These are phyloP conservation scores for Catharus ustulatus DNA, from an alignment of 2,797 vertebrate species.

Conservation along the genomic window DNA sequence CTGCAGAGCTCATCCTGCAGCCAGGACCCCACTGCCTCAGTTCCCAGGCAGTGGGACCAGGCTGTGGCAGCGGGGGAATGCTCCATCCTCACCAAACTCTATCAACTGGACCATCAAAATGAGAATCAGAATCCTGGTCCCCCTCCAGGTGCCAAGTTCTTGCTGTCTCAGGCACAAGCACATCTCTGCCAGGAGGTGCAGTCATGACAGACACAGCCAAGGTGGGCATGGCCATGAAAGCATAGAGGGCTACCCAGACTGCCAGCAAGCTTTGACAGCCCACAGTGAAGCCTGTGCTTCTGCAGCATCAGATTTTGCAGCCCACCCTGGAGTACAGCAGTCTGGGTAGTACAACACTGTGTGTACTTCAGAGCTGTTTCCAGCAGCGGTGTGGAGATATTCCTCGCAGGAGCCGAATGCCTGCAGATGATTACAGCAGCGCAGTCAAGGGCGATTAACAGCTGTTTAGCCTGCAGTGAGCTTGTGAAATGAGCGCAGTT, in stretches of 20 bases:
- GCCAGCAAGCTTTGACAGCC: not conserved
- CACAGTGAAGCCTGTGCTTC: not conserved
- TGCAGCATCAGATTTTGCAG: not conserved
- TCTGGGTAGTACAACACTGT: fast-evolving
- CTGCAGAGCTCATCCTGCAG: not conserved
- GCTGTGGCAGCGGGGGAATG: fast-evolving
- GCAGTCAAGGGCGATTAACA: not conserved
- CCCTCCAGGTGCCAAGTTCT: not conserved
- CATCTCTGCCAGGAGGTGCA: not conserved
- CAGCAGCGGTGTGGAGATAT: not conserved
- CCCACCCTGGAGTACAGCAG: not conserved
- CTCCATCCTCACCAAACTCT: not conserved
- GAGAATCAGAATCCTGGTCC: not conserved
- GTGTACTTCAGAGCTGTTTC: not conserved
- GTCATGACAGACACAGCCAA: fast-evolving
- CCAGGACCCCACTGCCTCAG: not conserved
- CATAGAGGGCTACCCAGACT: too few species aligned
- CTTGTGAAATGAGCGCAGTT: not conserved
- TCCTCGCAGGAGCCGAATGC: fast-evolving
- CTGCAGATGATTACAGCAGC: not conserved
- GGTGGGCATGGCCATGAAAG: fast-evolving
- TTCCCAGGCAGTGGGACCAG: not conserved
- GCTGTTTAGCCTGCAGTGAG: conserved; percentile 2
- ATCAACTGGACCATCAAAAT: not conserved
- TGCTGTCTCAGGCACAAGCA: not conserved